Percentiles rank a stretch among this genome's conserved stretches.
Conservation (phyloP, 2,888 invertebrate species). For the Clanis bilineata region DNA sequence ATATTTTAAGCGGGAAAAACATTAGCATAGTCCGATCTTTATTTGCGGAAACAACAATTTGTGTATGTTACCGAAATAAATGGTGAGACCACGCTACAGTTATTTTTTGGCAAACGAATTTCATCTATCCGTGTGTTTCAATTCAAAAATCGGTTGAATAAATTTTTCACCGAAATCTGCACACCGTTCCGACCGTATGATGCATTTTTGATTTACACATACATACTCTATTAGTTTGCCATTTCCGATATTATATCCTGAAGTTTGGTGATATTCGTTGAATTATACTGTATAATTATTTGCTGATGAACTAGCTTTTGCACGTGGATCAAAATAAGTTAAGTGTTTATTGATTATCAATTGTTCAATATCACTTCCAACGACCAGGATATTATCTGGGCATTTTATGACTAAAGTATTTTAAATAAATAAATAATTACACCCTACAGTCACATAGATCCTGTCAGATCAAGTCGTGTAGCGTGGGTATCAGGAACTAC, state of each 20-base stretch:
- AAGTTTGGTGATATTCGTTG: no score
- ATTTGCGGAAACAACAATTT: background rate
- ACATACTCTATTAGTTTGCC: slow-evolving; percentile 9
- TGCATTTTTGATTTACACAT: slow-evolving; percentile 19
- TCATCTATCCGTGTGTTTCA: slow-evolving; percentile 1
- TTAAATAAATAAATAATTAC: no score
- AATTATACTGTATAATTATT: no score
- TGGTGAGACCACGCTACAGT: background rate
- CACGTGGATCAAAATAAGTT: no score
- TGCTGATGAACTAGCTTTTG: no score
- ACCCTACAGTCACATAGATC: no score
- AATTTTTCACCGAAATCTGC: background rate
- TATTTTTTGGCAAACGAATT: slow-evolving; percentile 13
- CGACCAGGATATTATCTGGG: no score
- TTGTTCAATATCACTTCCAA: no score
- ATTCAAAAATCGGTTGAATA: slow-evolving; percentile 8
- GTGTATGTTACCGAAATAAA: background rate
- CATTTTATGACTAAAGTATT: no score
- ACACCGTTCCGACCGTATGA: background rate
- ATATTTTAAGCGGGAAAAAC: background rate
- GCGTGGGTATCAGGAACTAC: no score
- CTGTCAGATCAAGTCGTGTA: no score
- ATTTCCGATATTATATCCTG: background rate
- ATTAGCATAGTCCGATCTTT: background rate
- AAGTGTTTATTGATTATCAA: no score